These are phyloP conservation scores for Pachymerium ferrugineum DNA, from an alignment of 2,888 invertebrate genomes.

Conservation along the genomic window DNA sequence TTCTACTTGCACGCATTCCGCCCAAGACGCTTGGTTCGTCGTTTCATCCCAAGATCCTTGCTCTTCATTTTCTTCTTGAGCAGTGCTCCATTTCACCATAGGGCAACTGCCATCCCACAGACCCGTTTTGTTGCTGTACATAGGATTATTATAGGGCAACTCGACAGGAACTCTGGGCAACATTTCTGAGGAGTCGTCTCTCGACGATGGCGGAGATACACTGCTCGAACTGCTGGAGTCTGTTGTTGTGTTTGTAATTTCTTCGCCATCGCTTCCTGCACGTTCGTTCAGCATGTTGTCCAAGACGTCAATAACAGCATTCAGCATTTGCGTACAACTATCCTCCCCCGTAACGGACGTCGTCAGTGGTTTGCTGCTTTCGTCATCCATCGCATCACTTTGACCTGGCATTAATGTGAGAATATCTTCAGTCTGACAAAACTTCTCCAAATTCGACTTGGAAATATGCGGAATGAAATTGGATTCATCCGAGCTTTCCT, in stretches of 20 bases:
- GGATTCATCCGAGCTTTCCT: slow-evolving; percentile 30
- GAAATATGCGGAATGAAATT: slow-evolving; percentile 33
- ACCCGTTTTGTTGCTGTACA: neutral
- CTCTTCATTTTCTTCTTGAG: slow-evolving; percentile 31
- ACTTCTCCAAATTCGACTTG: slow-evolving; percentile 51
- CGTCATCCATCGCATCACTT: neutral
- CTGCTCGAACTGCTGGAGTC: slow-evolving; percentile 28
- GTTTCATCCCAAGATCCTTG: neutral
- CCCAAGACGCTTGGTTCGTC: neutral
- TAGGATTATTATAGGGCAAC: neutral
- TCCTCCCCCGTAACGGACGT: neutral
- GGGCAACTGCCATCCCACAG: neutral
- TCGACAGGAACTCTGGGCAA: neutral
- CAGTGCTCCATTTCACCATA: slow-evolving; percentile 29
- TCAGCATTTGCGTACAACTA: slow-evolving; percentile 17
- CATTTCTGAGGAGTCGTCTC: slow-evolving; percentile 10
- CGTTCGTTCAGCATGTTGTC: slow-evolving; percentile 28
- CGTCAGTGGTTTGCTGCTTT: neutral
- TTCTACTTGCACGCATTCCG: neutral
- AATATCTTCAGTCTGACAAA: slow-evolving; percentile 55
- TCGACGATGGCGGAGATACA: slow-evolving; percentile 27
- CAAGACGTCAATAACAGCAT: slow-evolving; percentile 31
- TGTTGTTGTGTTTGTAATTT: neutral
- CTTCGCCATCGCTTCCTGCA: neutral
- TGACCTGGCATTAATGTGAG: neutral